Evolutionary conservation across 2,888 invertebrate species (phyloP), one percentile per base, ranked within the genome.

Genomic region (Hermaeophaga mercurialis): DNA sequence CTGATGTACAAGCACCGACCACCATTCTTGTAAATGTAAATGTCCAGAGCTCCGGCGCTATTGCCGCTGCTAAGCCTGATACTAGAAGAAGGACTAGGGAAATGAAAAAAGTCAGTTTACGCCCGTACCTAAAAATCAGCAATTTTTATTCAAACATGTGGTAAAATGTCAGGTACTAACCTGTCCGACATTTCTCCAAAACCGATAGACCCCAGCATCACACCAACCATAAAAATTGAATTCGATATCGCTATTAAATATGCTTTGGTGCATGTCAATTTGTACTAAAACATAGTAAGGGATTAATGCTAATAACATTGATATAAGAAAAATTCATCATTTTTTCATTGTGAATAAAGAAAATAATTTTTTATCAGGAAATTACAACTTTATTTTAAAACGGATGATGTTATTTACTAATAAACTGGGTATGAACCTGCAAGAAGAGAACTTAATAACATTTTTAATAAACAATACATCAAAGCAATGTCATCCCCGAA

Each of bases 1-100:
- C 90, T 4, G 89, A 88, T 6, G 89, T 88, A 7, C 88, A 86
- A 8, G 87, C 84, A 9, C 90, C 90, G 17, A 90, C 83, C 44
- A 89, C 72, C 57, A 86, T 75, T 60, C 90, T 80, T 34, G 86
- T 81, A 50, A 85, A 72, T 8, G 86, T 84, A 69, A 87, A 90
- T 39, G 83, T 83, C 70, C 85, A 81, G 71, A 85, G 87, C 66
- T 89, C 85, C 0, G 87, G 88, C 0, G 88, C 81, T 43, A 88
- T 68, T 3, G 85, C 86, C 3, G 87, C 86, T 53, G 85, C 67
- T 34, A 87, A 73, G 31, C 90, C 90, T 66, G 85, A 85, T 22
- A 85, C 73, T 22, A 89, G 83, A 77, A 89, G 87, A 46, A 87
- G 80, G 7, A 88, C 84, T 64, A 90, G 77, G 47, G 89, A 87